A percentile compares a stretch with the other conserved stretches of the same genome.
Evolutionary conservation across 2,113 vertebrate species (phyloP).

Genomic region (Notothenia coriiceps): DNA sequence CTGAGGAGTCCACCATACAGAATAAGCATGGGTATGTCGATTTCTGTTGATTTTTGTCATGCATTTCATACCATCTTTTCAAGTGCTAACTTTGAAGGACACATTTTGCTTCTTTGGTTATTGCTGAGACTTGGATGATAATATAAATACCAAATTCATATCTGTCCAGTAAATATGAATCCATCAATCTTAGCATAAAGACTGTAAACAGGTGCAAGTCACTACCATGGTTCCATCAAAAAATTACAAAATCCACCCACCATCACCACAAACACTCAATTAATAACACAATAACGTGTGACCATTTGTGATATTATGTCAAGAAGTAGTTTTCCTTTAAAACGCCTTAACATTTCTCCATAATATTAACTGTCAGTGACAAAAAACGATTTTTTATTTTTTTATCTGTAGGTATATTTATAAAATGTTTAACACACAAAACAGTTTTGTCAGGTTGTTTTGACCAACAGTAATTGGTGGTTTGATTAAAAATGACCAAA

Average conservation of each 20-base stretch:
- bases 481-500: neutral
- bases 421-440: neutral
- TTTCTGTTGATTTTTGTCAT: neutral
- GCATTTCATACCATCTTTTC: neutral
- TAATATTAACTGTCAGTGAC: neutral
- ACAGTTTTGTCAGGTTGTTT: neutral
- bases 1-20: constrained; percentile 75
- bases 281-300: neutral
- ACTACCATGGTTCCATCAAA: neutral
- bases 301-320: neutral
- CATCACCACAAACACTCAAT: neutral
- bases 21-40: constrained; percentile 78
- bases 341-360: neutral
- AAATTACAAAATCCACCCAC: neutral
- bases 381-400: neutral
- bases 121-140: neutral
- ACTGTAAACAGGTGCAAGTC: neutral
- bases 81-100: neutral
- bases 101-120: no score
- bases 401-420: neutral
- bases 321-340: no score
- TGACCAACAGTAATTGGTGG: no score
- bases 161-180: neutral
- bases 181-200: neutral
- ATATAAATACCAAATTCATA: neutral